These are phyloP conservation scores for Eulithis testata DNA, from an alignment of 2,888 invertebrate genomes.

Conservation along the genomic window DNA sequence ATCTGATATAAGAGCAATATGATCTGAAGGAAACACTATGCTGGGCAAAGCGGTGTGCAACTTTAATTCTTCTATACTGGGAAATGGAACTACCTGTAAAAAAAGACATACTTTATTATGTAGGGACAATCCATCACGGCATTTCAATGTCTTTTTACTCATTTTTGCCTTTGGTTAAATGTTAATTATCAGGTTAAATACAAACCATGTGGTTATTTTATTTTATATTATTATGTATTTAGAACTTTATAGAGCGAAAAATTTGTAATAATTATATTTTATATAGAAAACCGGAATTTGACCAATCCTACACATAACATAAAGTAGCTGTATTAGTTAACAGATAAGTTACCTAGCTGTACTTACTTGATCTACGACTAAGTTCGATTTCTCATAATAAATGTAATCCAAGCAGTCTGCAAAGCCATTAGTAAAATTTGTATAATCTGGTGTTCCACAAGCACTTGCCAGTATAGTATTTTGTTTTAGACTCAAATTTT, in stretches of 20 bases:
- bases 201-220: too few species aligned
- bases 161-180: too few species aligned
- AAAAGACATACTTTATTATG: constrained; percentile 24
- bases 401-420: constrained; percentile 96
- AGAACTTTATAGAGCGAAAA: too few species aligned
- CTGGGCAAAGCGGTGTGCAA: constrained; percentile 93
- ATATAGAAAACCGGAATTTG: too few species aligned
- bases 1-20: constrained; percentile 94
- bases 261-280: too few species aligned
- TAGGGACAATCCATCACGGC: not conserved
- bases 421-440: constrained; percentile 93
- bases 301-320: too few species aligned
- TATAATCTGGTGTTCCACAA: constrained; percentile 92
- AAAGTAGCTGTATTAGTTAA: not conserved
- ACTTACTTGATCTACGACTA: constrained; percentile 86
- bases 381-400: constrained; percentile 88
- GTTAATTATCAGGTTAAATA: too few species aligned
- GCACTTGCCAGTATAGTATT: constrained; percentile 88
- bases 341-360: not conserved
- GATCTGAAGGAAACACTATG: constrained; percentile 96
- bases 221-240: too few species aligned
- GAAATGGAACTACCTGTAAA: constrained; percentile 91
- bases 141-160: too few species aligned
- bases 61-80: constrained; percentile 90
- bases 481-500: constrained; percentile 87